A percentile compares a stretch with the other conserved stretches of the same genome.
Evolutionary conservation across 1,140 invertebrate genomes (phyloP).

Genomic region (Gryon sp.): DNA sequence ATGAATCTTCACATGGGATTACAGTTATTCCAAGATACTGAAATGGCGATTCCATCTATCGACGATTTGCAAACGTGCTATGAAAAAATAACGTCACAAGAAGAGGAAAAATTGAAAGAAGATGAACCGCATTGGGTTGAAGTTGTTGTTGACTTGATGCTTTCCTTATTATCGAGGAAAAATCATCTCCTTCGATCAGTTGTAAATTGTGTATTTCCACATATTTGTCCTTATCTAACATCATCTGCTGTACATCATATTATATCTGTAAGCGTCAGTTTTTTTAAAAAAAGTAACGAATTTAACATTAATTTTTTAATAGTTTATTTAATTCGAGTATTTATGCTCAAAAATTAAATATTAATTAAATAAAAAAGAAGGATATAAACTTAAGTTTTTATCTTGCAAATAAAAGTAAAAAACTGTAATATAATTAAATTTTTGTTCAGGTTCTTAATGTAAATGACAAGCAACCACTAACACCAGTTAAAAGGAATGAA

Average conservation of each 20-base stretch:
- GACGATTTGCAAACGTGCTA: constrained; percentile 85
- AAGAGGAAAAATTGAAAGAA: constrained; percentile 69
- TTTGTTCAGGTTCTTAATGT: constrained; percentile 81
- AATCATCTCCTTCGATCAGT: constrained; percentile 84
- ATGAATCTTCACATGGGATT: constrained; percentile 86
- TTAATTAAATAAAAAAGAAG: too few species aligned
- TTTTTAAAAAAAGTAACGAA: constrained; percentile 3
- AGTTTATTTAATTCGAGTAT: not conserved
- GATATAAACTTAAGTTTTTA: too few species aligned
- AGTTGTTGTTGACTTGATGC: constrained; percentile 87
- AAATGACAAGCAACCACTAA: constrained; percentile 82
- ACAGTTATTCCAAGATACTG: constrained; percentile 84
- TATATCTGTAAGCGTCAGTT: constrained; percentile 80
- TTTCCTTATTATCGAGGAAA: constrained; percentile 86
- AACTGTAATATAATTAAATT: too few species aligned
- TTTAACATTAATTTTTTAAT: not conserved
- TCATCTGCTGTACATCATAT: constrained; percentile 85
- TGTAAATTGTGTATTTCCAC: constrained; percentile 85
- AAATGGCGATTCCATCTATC: constrained; percentile 84
- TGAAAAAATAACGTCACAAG: constrained; percentile 80
- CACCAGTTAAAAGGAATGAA: constrained; percentile 60
- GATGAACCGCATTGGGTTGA: constrained; percentile 88
- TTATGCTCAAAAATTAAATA: not conserved
- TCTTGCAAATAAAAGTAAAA: too few species aligned
- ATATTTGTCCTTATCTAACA: constrained; percentile 86